Base-by-base conservation (phyloP, 2,888 invertebrate genomes). In the Dilophus febrilis region DNA sequence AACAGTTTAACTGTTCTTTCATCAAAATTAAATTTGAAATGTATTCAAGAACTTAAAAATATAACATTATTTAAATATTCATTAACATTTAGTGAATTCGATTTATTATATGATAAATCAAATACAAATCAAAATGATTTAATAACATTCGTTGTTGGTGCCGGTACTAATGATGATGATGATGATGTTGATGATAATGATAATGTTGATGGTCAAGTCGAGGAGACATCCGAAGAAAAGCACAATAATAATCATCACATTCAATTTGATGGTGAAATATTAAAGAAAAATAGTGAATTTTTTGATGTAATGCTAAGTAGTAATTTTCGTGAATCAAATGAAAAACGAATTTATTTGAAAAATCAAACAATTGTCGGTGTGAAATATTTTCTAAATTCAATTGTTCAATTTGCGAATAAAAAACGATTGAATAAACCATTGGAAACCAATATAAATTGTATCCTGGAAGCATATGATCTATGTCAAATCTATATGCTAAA, bases 261-360 rank as follows among this genome's bases (percentile, higher is more conserved):
- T 34, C 50, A 49, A 37, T 64, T 58, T 26, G 57, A 54, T 40
- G 61, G 59, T 43, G 52, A 55, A 43, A 41, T 59, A 34, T 50
- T 63, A 5, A 59, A 57, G 30, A 50, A 55, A 22, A 51, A 51
- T 38, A 61, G 63, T 42, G 64, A 64, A 41, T 63, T 64, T 8
- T 63, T 63, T 43, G 56, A 57, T 44, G 53, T 57, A 28, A 63
- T 63, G 63, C 49, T 63, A 5, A 60, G 58, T 37, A 60, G 60
- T 43, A 51, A 56, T 40, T 63, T 63, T 32, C 54, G 56, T 11
- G 63, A 63, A 44, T 57, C 58, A 2, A 56, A 58, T 22, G 54
- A 58, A 26, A 57, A 58, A 12, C 58, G 59, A 45, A 57, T 63
- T 8, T 56, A 58, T 35, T 47, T 63, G n/a, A 50, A 47, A n/a